These are phyloP conservation scores for Temnothorax longispinosus DNA, from an alignment of 1,140 invertebrate species.

Conservation along the genomic window DNA sequence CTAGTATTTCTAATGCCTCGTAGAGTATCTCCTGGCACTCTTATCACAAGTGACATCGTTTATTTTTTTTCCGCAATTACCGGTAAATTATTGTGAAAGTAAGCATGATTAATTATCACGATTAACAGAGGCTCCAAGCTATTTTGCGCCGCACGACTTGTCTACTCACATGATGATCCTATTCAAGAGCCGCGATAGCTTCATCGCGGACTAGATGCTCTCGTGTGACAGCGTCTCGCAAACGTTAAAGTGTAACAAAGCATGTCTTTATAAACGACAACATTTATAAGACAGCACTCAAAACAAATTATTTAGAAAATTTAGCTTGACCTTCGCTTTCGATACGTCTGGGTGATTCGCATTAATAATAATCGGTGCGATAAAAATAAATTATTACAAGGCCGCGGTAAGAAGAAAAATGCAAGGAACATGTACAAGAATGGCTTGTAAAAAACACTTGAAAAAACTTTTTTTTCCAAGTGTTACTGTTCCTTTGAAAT, in stretches of 20 bases:
- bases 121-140: not conserved
- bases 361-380: not conserved
- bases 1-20: not conserved
- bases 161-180: slow-evolving; percentile 29
- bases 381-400: slow-evolving; percentile 44
- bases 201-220: not conserved
- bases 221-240: not conserved
- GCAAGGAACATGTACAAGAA: not conserved
- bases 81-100: not conserved
- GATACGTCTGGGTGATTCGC: slow-evolving; percentile 9
- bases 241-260: slow-evolving; percentile 1
- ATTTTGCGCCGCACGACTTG: not conserved
- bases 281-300: not conserved
- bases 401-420: not conserved
- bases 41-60: not conserved
- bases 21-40: not conserved
- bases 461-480: not conserved
- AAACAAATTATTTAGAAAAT: slow-evolving; percentile 47
- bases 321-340: slow-evolving; percentile 9
- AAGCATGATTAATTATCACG: not conserved
- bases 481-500: not conserved
- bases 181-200: not conserved
- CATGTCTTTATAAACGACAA: slow-evolving; percentile 15
- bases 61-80: not conserved
- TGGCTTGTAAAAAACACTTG: not conserved